Base-by-base conservation (phyloP, 1,140 invertebrate species). In the Radopholus similis region DNA sequence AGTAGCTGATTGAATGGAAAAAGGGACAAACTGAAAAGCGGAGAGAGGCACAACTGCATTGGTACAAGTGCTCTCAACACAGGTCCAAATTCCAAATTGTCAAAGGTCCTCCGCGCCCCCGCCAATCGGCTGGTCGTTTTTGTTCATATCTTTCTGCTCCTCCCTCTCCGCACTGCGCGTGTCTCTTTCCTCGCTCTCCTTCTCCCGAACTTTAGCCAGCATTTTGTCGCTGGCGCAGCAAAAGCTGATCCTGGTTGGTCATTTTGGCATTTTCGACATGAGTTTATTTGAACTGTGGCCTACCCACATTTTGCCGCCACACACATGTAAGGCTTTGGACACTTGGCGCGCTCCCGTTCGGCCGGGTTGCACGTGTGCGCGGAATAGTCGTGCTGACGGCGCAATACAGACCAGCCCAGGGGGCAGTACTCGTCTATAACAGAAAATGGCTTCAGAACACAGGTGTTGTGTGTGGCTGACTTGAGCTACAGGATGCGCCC, bases 401-500 rank as follows among this genome's bases (percentile, higher is more conserved):
- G 66, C 37, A 67, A 55, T 11, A 71, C 69, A 32, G 69, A 68
- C 69, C 69, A 71, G 4, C 69, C 69, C 9, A 42, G 18, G 11
- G 69, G 69, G 42, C 69, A 71, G 56, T 71, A 71, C 54, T 71
- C 69, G 30, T 71, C 68, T 71, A 42, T n/a, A 70, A 70, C 30
- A 44, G 42, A 37, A 9, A n/a, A 21, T 49, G 38, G 11, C 38
- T 13, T 44, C 26, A 57, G 34, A 32, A 4, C 2, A 57, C n/a
- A 23, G n/a, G 18, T 57, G 2, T 9, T 35, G 44, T n/a, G 23
- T 18, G 18, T 4, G 9, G 18, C 18, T 3, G 13, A 62, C 58
- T 34, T 47, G 58, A 62, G 49, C 49, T 62, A 28, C 58, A 62
- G 11, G 58, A 62, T 11, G 38, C 18, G 49, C 40, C 38, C 30